phyloP scores from a whole-genome alignment of 2,888 invertebrate genomes.

The Drosophila acutilabella region DNA sequence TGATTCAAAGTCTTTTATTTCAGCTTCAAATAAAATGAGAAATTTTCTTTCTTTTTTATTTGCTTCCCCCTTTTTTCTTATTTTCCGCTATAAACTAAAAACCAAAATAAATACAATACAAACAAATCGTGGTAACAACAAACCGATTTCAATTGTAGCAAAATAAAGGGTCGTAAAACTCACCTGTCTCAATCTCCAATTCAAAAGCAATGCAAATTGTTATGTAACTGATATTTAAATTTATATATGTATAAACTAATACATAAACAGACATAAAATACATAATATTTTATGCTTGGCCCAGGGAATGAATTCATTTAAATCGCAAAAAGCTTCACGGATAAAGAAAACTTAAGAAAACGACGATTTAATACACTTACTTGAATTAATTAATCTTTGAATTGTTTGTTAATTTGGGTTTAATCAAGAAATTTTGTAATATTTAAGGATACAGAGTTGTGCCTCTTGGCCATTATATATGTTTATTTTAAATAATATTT shows the following conservation, averaged over 20 bases:
- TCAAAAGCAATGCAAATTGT: slow-evolving; percentile 36
- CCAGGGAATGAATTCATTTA: slow-evolving; percentile 41
- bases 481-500: too few relatives aligned
- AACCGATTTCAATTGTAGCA: neutral
- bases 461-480: too few relatives aligned
- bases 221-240: slow-evolving; percentile 50
- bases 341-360: neutral
- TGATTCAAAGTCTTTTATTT: slow-evolving; percentile 58
- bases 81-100: slow-evolving; percentile 8
- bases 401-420: too few relatives aligned
- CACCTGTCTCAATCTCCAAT: slow-evolving; percentile 31
- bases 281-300: slow-evolving; percentile 11
- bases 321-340: slow-evolving; percentile 15
- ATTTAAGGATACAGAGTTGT: too few relatives aligned
- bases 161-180: neutral
- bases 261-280: neutral
- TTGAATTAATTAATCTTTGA: neutral
- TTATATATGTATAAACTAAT: neutral
- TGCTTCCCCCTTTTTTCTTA: neutral
- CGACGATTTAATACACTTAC: slow-evolving; percentile 22
- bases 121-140: slow-evolving; percentile 5
- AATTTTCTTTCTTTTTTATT: slow-evolving; percentile 19
- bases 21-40: slow-evolving; percentile 53
- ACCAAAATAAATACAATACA: slow-evolving; percentile 8
- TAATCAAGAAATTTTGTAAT: too few relatives aligned